phyloP scores from a whole-genome alignment of 2,113 vertebrate species.

The Pituophis catenifer region DNA sequence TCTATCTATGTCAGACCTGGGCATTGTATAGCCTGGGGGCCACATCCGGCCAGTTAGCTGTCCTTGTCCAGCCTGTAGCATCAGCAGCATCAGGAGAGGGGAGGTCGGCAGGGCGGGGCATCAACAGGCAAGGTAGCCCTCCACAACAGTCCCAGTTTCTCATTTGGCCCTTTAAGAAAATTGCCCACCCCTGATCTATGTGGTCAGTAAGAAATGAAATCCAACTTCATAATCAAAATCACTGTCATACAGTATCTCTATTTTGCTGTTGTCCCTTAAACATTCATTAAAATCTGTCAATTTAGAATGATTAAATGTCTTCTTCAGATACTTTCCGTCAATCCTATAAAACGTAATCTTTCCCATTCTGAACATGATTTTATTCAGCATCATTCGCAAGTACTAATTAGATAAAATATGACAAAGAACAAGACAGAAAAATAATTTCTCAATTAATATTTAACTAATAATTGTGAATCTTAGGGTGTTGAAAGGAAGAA shows the following conservation, averaged over 20 bases:
- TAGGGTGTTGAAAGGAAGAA: neutral
- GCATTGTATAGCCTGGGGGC: too few species aligned
- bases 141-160: too few species aligned
- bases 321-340: neutral
- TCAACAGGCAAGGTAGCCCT: too few species aligned
- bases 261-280: neutral
- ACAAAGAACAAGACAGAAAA: neutral
- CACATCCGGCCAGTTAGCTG: too few species aligned
- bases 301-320: neutral
- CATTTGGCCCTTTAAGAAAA: too few species aligned
- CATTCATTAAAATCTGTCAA: neutral
- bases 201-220: neutral
- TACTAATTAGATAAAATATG: neutral
- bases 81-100: too few species aligned
- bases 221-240: neutral
- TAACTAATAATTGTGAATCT: neutral
- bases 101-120: too few species aligned
- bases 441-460: neutral
- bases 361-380: neutral
- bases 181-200: neutral
- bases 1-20: too few species aligned
- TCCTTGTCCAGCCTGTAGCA: too few species aligned
- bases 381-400: neutral
- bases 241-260: neutral
- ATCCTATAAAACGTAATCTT: neutral